These are phyloP conservation scores for Halcyon senegalensis DNA, from an alignment of 2,113 vertebrate species.

Conservation along the genomic window DNA sequence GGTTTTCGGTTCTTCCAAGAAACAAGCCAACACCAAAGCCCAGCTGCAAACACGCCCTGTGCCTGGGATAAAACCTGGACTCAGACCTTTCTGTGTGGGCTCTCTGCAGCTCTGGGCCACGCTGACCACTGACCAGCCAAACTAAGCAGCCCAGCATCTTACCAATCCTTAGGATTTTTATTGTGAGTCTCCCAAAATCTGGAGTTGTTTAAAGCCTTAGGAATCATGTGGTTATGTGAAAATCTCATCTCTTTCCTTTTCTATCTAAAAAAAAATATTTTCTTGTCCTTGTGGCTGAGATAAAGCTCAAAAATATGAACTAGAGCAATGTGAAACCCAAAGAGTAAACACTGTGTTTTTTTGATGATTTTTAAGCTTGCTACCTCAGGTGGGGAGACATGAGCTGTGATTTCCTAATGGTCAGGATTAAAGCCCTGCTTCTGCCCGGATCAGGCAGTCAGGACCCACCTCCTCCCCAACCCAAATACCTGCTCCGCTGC, in stretches of 20 bases:
- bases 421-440: not conserved
- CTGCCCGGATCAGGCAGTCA: not conserved
- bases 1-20: not conserved
- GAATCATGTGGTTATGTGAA: conserved; percentile 1
- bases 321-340: not conserved
- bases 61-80: not conserved
- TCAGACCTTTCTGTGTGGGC: not conserved
- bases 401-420: not conserved
- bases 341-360: not conserved
- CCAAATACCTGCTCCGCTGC: not conserved
- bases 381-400: not conserved
- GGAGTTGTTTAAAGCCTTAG: conserved; percentile 14
- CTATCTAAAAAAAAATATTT: not conserved
- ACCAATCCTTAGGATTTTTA: not conserved
- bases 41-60: not conserved
- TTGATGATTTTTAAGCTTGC: not conserved
- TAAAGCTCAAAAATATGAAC: conserved; percentile 36
- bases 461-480: not conserved
- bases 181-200: not conserved
- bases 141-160: not conserved
- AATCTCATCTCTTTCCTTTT: conserved; percentile 20
- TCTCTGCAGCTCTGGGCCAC: not conserved
- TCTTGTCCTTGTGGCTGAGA: conserved; percentile 24
- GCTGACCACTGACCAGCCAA: not conserved
- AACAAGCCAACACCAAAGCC: not conserved